Evolutionary conservation across 2,888 invertebrate species (phyloP).

Genomic region (Steromphala cineraria): DNA sequence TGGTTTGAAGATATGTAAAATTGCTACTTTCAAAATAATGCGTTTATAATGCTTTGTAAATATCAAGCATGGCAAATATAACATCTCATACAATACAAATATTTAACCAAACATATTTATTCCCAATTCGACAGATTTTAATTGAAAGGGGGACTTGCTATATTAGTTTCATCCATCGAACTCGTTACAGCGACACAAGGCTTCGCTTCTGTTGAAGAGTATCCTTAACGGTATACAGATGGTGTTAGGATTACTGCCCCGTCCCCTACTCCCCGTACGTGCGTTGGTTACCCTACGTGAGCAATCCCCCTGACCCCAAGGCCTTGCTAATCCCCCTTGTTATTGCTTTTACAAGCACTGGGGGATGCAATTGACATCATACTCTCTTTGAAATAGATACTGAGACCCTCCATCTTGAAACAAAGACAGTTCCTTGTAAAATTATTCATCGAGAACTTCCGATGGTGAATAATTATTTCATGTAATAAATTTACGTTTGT

Average conservation of each 20-base stretch:
- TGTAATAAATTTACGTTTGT: neutral
- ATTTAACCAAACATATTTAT: no score
- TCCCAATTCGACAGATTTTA: no score
- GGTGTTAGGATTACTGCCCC: neutral
- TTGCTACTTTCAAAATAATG: no score
- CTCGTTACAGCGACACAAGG: no score
- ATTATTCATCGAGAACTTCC: neutral
- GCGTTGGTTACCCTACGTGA: slow-evolving; percentile 19
- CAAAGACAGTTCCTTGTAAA: neutral
- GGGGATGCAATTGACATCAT: slow-evolving; percentile 1
- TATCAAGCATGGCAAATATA: no score
- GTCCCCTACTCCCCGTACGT: neutral
- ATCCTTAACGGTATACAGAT: slow-evolving; percentile 3
- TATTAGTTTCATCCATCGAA: no score
- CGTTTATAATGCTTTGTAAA: no score
- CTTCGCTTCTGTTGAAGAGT: neutral
- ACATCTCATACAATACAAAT: no score
- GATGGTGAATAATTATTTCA: neutral
- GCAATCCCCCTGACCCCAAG: slow-evolving; percentile 14
- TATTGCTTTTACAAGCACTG: neutral
- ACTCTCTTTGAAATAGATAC: slow-evolving; percentile 8
- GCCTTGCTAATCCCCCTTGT: neutral
- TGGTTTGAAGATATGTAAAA: no score
- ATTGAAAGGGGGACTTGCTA: no score
- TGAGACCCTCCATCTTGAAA: neutral